phyloP scores from a whole-genome alignment of 1,140 invertebrate species.

The Orchesella cincta region DNA sequence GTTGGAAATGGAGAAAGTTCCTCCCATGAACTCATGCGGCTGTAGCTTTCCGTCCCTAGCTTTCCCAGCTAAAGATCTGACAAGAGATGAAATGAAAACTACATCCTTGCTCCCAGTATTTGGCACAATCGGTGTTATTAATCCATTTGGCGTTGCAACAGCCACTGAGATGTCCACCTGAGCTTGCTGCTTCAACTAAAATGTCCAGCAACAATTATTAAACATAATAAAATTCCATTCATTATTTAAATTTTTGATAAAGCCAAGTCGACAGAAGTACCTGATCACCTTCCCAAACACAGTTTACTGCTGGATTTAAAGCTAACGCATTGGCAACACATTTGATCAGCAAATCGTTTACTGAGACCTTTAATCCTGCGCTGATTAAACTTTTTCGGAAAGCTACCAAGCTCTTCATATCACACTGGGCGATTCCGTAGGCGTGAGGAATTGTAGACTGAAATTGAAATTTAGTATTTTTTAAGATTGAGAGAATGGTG shows the following conservation, averaged over 20 bases:
- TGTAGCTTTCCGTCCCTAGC: constrained; percentile 65
- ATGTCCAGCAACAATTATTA: too few species aligned
- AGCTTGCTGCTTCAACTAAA: constrained; percentile 47
- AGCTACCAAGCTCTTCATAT: constrained; percentile 60
- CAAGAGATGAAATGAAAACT: constrained; percentile 57
- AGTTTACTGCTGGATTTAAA: constrained; percentile 65
- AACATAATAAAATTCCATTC: not conserved
- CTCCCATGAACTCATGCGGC: constrained; percentile 68
- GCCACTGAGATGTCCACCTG: constrained; percentile 66
- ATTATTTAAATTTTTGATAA: constrained; percentile 3
- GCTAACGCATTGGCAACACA: constrained; percentile 63
- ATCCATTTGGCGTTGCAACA: constrained; percentile 66
- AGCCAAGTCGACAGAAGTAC: constrained; percentile 43
- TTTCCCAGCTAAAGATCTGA: constrained; percentile 60
- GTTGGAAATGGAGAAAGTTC: constrained; percentile 60
- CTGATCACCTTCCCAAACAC: constrained; percentile 61
- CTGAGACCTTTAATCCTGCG: constrained; percentile 61
- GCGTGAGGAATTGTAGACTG: constrained; percentile 66
- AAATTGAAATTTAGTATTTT: constrained; percentile 39
- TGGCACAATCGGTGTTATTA: constrained; percentile 70
- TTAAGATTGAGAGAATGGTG: not conserved
- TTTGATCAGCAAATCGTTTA: constrained; percentile 71
- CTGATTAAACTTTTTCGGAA: constrained; percentile 52
- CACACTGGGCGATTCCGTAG: constrained; percentile 64
- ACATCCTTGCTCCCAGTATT: constrained; percentile 60